phyloP scores from a whole-genome alignment of 2,797 vertebrate species.

The Neopelma chrysocephalum region DNA sequence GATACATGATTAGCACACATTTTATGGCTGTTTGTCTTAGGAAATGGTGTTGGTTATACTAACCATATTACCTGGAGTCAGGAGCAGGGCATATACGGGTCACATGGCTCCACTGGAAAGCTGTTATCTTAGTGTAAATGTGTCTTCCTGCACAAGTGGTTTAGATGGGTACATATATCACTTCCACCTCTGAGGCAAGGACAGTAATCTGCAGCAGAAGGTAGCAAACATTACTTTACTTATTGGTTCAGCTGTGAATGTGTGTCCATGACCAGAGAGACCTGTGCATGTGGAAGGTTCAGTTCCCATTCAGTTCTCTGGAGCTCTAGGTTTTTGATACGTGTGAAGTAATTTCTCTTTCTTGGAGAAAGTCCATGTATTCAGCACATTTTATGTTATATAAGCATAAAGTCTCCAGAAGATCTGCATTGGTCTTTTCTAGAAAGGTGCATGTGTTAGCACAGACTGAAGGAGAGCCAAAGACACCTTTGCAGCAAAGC shows the following conservation, averaged over 20 bases:
- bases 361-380: not conserved
- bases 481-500: not conserved
- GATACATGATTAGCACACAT: rapidly evolving
- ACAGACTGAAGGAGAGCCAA: not conserved
- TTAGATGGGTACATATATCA: not conserved
- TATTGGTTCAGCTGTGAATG: not conserved
- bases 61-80: not conserved
- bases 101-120: not conserved
- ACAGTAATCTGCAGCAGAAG: not conserved
- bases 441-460: not conserved
- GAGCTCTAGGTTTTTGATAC: not conserved
- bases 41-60: not conserved
- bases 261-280: not conserved
- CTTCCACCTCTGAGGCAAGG: not conserved
- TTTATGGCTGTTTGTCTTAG: not conserved
- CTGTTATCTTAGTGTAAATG: not conserved
- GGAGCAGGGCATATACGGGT: not conserved
- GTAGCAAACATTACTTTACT: not conserved
- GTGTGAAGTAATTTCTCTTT: not conserved
- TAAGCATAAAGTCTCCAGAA: not conserved
- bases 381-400: not conserved
- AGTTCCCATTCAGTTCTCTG: not conserved
- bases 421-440: not conserved
- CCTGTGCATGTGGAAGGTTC: not conserved
- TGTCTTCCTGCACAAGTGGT: not conserved